Base-by-base conservation (phyloP, 2,888 invertebrate species). In the Polylopha cassiicola region DNA sequence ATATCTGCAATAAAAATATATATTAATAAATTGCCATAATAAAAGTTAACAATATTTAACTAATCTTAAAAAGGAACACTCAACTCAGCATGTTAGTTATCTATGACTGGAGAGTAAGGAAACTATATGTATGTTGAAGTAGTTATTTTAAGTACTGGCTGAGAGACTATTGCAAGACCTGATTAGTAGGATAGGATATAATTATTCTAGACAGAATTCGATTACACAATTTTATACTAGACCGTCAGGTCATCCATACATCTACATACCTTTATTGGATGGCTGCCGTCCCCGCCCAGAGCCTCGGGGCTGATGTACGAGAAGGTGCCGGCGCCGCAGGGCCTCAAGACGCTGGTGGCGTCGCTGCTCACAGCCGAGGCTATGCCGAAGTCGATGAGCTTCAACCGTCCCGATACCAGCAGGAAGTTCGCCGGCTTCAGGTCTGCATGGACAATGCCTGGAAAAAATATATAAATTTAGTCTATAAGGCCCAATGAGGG, bases 261-360 rank as follows among this genome's bases (percentile, higher is more conserved):
- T n/a, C n/a, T n/a, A 10, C 2, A 29, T 46, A 80, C 82, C 70
- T 85, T 85, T 26, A 82, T 76, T 4, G 78, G 78, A 2, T 75
- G 71, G 17, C 48, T 55, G 15, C 74, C 79, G 10, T 79, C 72
- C 47, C 77, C 76, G 34, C 48, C 53, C 58, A 97, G 81, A 29
- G 95, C 95, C 87, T 99, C 98, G 0, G 98, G 98, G 72, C 97
- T 96, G 80, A 99, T 98, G 76, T 97, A 99, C 73, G 96, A 97
- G 65, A 94, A 91, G 0, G 98, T 97, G 30, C 98, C 98, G 39
- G 92, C 90, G 47, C 92, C 90, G 52, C 90, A 90, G 57, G 93
- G 89, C 70, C 94, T 95, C 33, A 94, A 88, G 39, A 97, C 93
- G 59, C 94, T 95, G 0, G 98, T 98, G 71, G 92, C 93, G 73